These are phyloP conservation scores for Argyresthia goedartella DNA, from an alignment of 2,888 invertebrate species.

Conservation along the genomic window DNA sequence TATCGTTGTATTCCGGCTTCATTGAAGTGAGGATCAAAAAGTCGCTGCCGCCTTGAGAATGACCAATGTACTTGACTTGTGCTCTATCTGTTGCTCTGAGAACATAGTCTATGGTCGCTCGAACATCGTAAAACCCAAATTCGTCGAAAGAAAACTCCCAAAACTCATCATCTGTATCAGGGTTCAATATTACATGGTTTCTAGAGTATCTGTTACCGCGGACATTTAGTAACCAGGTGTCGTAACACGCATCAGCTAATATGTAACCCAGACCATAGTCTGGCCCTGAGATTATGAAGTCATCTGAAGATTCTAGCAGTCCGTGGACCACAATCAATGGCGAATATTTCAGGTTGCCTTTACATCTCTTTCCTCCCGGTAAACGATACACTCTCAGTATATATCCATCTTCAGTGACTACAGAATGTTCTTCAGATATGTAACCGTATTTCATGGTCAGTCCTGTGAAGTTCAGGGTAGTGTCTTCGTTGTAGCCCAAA, in stretches of 20 bases:
- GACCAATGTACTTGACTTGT: constrained; percentile 73
- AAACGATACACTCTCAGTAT: constrained; percentile 38
- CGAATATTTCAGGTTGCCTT: constrained; percentile 9
- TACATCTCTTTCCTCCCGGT: constrained; percentile 25
- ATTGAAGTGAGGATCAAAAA: constrained; percentile 39
- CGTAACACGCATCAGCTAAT: constrained; percentile 41
- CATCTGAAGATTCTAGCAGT: neutral
- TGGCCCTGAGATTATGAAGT: neutral
- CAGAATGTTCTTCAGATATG: constrained; percentile 28
- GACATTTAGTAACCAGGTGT: constrained; percentile 49
- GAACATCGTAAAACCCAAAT: constrained; percentile 76
- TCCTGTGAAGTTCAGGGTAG: constrained; percentile 44
- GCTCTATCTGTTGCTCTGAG: constrained; percentile 51
- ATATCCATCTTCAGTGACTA: constrained; percentile 43
- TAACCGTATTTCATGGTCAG: constrained; percentile 36
- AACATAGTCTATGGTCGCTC: constrained; percentile 74
- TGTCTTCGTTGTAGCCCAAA: constrained; percentile 27
- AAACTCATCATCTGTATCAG: constrained; percentile 32
- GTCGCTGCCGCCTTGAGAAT: constrained; percentile 74
- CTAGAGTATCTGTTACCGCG: constrained; percentile 47
- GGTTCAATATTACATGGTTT: constrained; percentile 35
- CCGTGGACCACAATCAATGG: constrained; percentile 1
- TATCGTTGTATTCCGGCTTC: constrained; percentile 10
- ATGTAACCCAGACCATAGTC: constrained; percentile 23
- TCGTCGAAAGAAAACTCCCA: constrained; percentile 79